Percentiles rank a stretch among this genome's conserved stretches.
phyloP scores from a whole-genome alignment of 53 echinoderm and acorn worm genomes.

The Temnopleurus reevesii region DNA sequence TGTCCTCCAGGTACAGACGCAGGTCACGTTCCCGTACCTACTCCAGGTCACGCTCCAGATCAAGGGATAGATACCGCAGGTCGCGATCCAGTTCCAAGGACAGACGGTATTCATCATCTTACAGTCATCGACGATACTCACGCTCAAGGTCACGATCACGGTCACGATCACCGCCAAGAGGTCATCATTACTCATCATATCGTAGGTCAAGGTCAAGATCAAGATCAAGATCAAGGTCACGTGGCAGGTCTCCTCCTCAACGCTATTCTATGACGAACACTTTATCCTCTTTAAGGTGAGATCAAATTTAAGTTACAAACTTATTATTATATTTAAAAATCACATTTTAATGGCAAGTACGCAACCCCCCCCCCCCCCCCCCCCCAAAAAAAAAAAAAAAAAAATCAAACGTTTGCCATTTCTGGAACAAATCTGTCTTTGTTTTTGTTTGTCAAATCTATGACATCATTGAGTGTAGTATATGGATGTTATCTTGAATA shows the following conservation, averaged over 20 bases:
- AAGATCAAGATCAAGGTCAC: slow-evolving; percentile 23
- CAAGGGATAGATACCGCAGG: slow-evolving; percentile 5
- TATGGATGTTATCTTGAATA: too few relatives aligned
- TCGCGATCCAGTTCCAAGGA: slow-evolving; percentile 39
- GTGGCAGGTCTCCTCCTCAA: slow-evolving; percentile 17
- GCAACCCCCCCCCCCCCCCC: too few relatives aligned
- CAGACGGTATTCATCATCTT: neutral
- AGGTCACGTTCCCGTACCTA: slow-evolving; percentile 61
- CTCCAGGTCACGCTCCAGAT: slow-evolving; percentile 73
- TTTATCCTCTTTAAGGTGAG: slow-evolving; percentile 29
- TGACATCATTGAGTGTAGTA: too few relatives aligned
- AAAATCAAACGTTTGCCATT: too few relatives aligned
- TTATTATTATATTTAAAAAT: neutral
- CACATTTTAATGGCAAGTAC: too few relatives aligned
- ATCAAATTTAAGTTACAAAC: too few relatives aligned
- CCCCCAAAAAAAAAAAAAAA: too few relatives aligned
- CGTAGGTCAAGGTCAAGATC: slow-evolving; percentile 44
- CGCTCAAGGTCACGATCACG: slow-evolving; percentile 49
- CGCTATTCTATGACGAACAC: neutral
- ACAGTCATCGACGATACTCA: slow-evolving; percentile 4
- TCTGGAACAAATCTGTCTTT: too few relatives aligned
- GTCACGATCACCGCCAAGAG: too few relatives aligned
- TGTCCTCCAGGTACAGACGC: slow-evolving; percentile 55
- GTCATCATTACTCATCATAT: neutral
- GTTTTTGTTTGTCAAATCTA: too few relatives aligned